These are phyloP conservation scores for Nomada hirtipes DNA, from an alignment of 2,888 invertebrate species.

Conservation along the genomic window DNA sequence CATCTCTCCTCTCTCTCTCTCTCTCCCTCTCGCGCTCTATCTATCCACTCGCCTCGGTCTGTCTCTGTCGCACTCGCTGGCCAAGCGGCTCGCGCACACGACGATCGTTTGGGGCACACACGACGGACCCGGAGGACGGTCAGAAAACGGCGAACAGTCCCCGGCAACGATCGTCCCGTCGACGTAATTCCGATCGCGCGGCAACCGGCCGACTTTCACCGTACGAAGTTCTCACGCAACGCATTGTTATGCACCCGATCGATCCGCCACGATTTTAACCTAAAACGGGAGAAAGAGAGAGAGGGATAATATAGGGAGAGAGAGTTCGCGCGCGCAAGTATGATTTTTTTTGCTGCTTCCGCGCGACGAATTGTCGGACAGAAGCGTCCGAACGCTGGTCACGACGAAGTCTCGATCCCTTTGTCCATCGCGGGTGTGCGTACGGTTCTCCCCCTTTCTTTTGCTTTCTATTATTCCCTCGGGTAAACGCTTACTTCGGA, in stretches of 20 bases:
- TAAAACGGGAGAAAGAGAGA: constrained; percentile 37
- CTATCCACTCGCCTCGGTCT: neutral
- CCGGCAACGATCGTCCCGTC: constrained; percentile 57
- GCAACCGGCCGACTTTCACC: constrained; percentile 72
- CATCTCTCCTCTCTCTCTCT: constrained; percentile 22
- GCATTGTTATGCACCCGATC: constrained; percentile 53
- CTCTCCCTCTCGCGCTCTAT: neutral
- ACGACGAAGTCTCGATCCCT: neutral
- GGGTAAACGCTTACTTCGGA: neutral
- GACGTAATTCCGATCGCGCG: constrained; percentile 50
- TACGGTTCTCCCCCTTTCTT: neutral
- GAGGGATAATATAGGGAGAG: too few relatives aligned
- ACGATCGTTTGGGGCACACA: neutral
- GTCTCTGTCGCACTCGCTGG: neutral
- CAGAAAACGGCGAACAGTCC: constrained; percentile 35
- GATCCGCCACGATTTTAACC: constrained; percentile 54
- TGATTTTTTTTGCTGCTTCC: neutral
- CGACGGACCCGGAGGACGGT: constrained; percentile 6
- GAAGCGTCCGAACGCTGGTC: neutral
- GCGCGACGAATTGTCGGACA: neutral
- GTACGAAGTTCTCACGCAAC: constrained; percentile 61
- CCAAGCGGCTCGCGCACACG: neutral
- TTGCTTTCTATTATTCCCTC: neutral
- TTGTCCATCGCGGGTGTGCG: neutral
- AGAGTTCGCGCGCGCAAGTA: neutral